Conservation (phyloP, 2,797 vertebrate species). For the Spinus pinus region DNA sequence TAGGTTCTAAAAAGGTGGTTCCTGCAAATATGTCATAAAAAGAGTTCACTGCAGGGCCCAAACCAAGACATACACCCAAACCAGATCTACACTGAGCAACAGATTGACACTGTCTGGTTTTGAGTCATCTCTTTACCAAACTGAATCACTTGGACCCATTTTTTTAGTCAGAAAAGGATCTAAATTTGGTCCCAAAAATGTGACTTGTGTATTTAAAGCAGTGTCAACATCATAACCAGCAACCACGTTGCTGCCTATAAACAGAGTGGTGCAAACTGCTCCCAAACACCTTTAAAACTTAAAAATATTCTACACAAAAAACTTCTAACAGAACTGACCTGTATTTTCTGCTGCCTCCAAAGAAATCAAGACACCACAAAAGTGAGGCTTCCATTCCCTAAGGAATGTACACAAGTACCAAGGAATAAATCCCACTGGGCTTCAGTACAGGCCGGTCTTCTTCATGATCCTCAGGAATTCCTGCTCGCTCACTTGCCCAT, state of each 20-base stretch:
- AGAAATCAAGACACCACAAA: not conserved
- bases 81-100: not conserved
- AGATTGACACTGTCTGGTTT: not conserved
- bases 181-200: not conserved
- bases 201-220: not conserved
- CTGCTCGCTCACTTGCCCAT: conserved; percentile 92
- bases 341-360: not conserved
- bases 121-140: not conserved
- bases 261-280: not conserved
- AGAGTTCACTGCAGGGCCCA: not conserved
- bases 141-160: not conserved
- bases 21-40: not conserved
- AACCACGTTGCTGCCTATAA: accelerated
- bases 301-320: not conserved
- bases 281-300: not conserved
- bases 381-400: not conserved
- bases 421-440: not conserved
- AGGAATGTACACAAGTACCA: not conserved
- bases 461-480: conserved; percentile 97
- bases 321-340: not conserved
- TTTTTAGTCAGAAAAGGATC: not conserved
- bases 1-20: not conserved
- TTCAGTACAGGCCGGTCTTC: conserved; percentile 92
- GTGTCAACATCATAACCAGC: not conserved
- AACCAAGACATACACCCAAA: not conserved